These are phyloP conservation scores for Bombus fervidus DNA, from an alignment of 1,140 invertebrate genomes.

Conservation along the genomic window DNA sequence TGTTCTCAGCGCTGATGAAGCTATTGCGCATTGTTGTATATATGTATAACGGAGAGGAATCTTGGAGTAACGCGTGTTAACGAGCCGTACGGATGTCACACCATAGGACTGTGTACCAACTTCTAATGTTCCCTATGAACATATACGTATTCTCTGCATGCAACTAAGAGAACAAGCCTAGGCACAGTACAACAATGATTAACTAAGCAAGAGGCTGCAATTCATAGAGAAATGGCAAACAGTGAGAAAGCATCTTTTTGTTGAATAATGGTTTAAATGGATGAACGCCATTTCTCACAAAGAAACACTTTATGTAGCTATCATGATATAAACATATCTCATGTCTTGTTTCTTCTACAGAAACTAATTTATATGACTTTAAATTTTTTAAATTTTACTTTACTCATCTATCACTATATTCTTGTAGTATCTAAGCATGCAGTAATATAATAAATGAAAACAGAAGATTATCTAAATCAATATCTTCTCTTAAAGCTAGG, in stretches of 20 bases:
- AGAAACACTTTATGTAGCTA: not conserved
- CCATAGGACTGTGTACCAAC: conserved; percentile 19
- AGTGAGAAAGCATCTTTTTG: conserved; percentile 7
- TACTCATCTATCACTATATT: not conserved
- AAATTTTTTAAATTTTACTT: not conserved
- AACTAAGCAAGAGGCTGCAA: not conserved
- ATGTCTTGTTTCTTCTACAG: not conserved
- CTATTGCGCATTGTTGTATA: conserved; percentile 72
- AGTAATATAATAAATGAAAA: not conserved
- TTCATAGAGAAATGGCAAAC: not conserved
- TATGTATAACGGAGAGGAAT: conserved; percentile 59
- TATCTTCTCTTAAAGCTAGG: no score
- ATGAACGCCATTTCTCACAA: not conserved
- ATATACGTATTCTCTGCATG: not conserved
- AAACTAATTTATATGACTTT: not conserved
- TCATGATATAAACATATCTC: not conserved
- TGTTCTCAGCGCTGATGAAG: conserved; percentile 67
- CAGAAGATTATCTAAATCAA: no score
- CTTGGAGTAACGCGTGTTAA: conserved; percentile 76
- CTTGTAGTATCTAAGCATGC: not conserved
- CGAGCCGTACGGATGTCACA: conserved; percentile 56
- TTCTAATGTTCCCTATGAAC: conserved; percentile 35
- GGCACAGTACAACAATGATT: not conserved
- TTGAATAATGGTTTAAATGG: not conserved
- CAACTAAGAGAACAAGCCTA: not conserved